A percentile compares a stretch with the other conserved stretches of the same genome.
Evolutionary conservation across 2,797 vertebrate genomes (phyloP).

Genomic region (Onychomys arenicola): DNA sequence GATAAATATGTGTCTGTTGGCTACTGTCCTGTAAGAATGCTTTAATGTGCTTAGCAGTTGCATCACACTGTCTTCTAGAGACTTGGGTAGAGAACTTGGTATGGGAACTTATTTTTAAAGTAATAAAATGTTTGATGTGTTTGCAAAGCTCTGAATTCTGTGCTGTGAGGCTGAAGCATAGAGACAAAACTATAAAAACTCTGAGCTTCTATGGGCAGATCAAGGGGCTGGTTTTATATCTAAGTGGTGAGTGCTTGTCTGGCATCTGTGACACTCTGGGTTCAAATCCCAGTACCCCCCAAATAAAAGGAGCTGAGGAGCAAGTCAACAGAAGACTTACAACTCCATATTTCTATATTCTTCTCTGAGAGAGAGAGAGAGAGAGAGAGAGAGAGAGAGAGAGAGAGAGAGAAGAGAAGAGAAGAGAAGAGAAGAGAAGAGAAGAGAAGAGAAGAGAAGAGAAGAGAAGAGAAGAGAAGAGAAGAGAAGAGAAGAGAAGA

Average conservation of each 20-base stretch:
- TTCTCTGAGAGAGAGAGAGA: not conserved
- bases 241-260: not conserved
- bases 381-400: too few relatives aligned
- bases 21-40: conserved; percentile 2
- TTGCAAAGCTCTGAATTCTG: conserved; percentile 14
- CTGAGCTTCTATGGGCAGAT: not conserved
- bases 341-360: not conserved
- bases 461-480: too few relatives aligned
- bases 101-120: conserved; percentile 24
- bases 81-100: not conserved
- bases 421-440: too few relatives aligned
- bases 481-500: too few relatives aligned
- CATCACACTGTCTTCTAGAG: conserved; percentile 10
- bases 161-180: not conserved
- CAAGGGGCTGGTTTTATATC: not conserved
- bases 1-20: conserved; percentile 13
- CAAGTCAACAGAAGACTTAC: not conserved
- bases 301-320: not conserved
- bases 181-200: not conserved
- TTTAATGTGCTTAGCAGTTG: conserved; percentile 11
- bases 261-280: not conserved
- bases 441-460: too few relatives aligned
- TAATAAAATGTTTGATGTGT: not conserved
- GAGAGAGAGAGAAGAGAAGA: not conserved
- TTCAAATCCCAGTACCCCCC: not conserved